Evolutionary conservation across 2,888 invertebrate species (phyloP).

Genomic region (Cybosia mesomella): DNA sequence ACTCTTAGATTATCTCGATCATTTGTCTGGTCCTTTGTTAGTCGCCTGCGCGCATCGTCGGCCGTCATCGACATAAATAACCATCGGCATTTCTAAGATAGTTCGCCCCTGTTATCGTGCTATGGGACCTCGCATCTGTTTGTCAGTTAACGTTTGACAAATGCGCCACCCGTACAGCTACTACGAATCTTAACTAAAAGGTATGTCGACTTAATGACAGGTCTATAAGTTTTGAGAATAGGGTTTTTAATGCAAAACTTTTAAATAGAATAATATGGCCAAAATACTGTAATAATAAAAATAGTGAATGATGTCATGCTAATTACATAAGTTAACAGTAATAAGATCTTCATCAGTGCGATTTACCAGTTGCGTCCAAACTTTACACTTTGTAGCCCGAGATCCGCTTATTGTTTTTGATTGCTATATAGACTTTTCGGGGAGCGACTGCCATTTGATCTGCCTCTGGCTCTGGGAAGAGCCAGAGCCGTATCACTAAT

Average conservation of each 20-base stretch:
- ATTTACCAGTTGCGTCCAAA: too few relatives aligned
- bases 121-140: conserved; percentile 78
- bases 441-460: too few relatives aligned
- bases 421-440: too few relatives aligned
- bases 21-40: conserved; percentile 84
- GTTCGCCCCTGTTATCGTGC: conserved; percentile 78
- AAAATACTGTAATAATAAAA: neutral
- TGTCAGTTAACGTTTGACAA: conserved; percentile 73
- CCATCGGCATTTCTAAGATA: conserved; percentile 80
- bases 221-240: conserved; percentile 55
- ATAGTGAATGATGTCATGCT: neutral
- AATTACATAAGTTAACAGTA: too few relatives aligned
- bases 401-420: too few relatives aligned
- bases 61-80: conserved; percentile 79
- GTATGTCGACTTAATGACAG: conserved; percentile 59
- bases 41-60: conserved; percentile 65
- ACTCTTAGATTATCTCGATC: conserved; percentile 77
- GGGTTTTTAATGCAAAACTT: conserved; percentile 25
- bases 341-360: too few relatives aligned
- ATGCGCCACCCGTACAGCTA: conserved; percentile 79
- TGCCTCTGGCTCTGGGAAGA: too few relatives aligned
- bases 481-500: too few relatives aligned
- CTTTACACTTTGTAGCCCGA: too few relatives aligned
- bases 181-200: conserved; percentile 56
- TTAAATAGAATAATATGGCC: neutral